Conservation (phyloP, 2,888 invertebrate genomes). For the Pollenia griseotomentosa region DNA sequence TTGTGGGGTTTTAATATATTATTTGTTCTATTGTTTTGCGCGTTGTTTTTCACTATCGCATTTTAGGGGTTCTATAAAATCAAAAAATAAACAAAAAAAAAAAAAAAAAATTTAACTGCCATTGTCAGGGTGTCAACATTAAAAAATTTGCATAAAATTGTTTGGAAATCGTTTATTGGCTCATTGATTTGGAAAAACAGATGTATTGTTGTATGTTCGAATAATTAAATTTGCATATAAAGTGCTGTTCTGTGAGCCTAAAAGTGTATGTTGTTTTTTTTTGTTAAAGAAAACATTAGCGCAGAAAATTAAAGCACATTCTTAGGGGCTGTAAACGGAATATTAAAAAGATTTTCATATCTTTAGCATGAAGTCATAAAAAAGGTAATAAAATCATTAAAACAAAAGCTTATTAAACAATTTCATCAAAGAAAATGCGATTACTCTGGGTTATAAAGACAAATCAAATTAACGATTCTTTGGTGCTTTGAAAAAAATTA, state of each 20-base stretch:
- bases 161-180: slow-evolving; percentile 72
- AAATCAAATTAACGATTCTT: background rate
- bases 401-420: background rate
- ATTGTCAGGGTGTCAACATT: slow-evolving; percentile 50
- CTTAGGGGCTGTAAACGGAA: background rate
- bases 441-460: background rate
- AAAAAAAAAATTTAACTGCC: background rate
- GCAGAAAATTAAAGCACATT: slow-evolving; percentile 37
- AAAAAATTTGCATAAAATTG: slow-evolving; percentile 72
- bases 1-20: slow-evolving; percentile 65
- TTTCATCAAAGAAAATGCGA: no score
- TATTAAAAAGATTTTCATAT: background rate
- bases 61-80: no score
- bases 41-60: slow-evolving; percentile 1
- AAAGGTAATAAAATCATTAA: background rate
- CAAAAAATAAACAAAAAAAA: background rate
- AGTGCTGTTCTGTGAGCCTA: slow-evolving; percentile 5
- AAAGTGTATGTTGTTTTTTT: background rate
- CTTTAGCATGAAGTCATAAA: background rate
- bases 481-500: no score
- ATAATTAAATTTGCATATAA: slow-evolving; percentile 67
- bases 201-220: slow-evolving; percentile 57
- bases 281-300: background rate
- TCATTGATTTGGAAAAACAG: slow-evolving; percentile 71
- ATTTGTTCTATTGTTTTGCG: slow-evolving; percentile 23